A percentile compares a stretch with the other conserved stretches of the same genome.
Conservation (phyloP, 2,797 vertebrate genomes). For the Hemitrygon akajei region DNA sequence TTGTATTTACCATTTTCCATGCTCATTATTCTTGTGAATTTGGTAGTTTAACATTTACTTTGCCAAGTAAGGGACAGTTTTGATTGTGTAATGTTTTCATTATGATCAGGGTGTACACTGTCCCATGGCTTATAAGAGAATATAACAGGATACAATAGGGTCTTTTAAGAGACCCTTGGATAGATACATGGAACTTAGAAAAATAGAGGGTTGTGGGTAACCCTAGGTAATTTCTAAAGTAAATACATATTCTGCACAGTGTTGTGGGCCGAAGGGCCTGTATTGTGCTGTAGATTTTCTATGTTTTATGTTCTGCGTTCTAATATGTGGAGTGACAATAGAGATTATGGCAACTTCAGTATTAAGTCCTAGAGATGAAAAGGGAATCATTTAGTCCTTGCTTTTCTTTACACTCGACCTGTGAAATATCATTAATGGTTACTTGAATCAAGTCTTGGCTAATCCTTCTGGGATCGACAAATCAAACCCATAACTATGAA, state of each 20-base stretch:
- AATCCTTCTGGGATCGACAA: not conserved
- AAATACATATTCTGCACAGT: too few species aligned
- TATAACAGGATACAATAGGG: too few species aligned
- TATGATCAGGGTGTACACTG: not conserved
- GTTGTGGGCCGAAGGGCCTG: too few species aligned
- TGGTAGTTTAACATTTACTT: not conserved
- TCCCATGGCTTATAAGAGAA: not conserved
- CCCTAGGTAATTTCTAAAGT: too few species aligned
- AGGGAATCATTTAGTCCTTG: not conserved
- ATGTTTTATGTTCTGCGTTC: too few species aligned
- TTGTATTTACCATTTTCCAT: not conserved
- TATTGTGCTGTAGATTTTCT: too few species aligned
- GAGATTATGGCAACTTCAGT: not conserved
- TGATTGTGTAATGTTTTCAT: not conserved
- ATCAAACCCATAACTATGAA: not conserved
- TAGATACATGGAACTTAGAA: too few species aligned
- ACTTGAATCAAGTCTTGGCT: not conserved
- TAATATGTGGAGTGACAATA: not conserved
- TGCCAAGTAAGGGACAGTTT: not conserved
- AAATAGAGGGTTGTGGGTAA: too few species aligned
- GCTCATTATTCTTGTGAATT: not conserved
- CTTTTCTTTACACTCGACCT: not conserved
- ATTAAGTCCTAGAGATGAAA: not conserved
- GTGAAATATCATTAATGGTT: not conserved
- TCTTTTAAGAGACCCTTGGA: too few species aligned